Evolutionary conservation across 2,113 vertebrate species (phyloP), one percentile per base, ranked within the genome.

Genomic region (Centropus bengalensis): DNA sequence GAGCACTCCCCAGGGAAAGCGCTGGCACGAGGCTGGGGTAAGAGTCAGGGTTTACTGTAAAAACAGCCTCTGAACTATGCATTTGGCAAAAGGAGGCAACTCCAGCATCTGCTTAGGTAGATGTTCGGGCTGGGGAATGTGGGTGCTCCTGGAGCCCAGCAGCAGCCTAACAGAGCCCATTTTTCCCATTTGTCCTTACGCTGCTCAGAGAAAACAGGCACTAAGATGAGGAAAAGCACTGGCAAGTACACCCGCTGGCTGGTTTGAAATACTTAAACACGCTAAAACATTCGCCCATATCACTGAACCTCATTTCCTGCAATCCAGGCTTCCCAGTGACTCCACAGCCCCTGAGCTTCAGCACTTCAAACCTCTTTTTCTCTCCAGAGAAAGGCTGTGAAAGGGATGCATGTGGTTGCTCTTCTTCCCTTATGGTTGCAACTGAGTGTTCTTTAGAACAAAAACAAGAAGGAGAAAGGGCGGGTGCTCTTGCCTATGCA

Each of bases 221-320:
- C 26, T 1, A 8, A 70, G 86, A 26, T 3, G 23, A 30, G n/a
- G 49, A 49, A 59, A 71, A 66, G 32, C 22, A 19, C 36, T 0
- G 0, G 20, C 0, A 17, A 60, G 33, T 12, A 51, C 40, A 54
- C 21, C 38, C 1, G 14, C 12, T 3, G 14, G 3, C 6, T 2
- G 4, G 7, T 42, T 76, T 42, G n/a, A 82, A 55, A 56, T 10
- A 2, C 38, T 30, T 26, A 32, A 13, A 4, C 0, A 2, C 5
- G 22, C 24, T 45, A 19, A 70, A 55, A 23, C 0, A 0, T 40
- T 55, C 33, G 30, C 59, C 76, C 1, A 10, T 24, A 2, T 8
- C 22, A 28, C 10, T 18, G 60, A 75, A n/a, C 36, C 44, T 40
- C 17, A 5, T 49, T 58, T 74, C 36, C 62, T 26, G 18, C 5